Evolutionary conservation across 2,888 invertebrate species (phyloP), one percentile per base, ranked within the genome.

Genomic region (Heteropelma amictum): DNA sequence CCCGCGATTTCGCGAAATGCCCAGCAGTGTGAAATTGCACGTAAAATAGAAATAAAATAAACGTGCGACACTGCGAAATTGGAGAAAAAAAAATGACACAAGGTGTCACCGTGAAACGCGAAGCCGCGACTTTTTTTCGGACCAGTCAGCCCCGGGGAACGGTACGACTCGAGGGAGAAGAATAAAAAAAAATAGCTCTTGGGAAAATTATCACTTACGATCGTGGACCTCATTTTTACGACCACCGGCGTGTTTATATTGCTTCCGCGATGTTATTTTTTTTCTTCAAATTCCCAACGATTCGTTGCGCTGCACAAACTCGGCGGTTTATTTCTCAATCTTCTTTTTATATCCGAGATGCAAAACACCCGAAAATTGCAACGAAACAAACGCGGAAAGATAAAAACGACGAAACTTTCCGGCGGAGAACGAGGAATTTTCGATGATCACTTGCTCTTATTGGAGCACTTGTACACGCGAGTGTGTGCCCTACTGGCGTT

Each of bases 401-500:
- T n/a, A n/a, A n/a, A n/a, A n/a, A n/a, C n/a, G n/a, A n/a, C n/a
- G n/a, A n/a, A n/a, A n/a, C n/a, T n/a, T n/a, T n/a, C n/a, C n/a
- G n/a, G n/a, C n/a, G n/a, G n/a, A n/a, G n/a, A n/a, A n/a, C n/a
- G n/a, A n/a, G 17, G 40, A 54, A 17, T 17, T 42, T 19, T 35
- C 45, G 47, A 45, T 7, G 42, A 33, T 35, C 71, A 77, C 74
- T 58, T n/a, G 65, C 72, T 77, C 75, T 70, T 63, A 76, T 72
- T 72, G 79, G 72, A 77, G 76, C 73, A 78, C 77, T 75, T 23
- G 77, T 72, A 73, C 74, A 76, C 75, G n/a, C 61, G 72, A 53
- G 70, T 65, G 70, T 80, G 75, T 80, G 80, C 77, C 67, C 69
- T 71, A 67, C 75, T 72, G 75, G 76, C 71, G 75, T 76, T 72